A percentile compares a stretch with the other conserved stretches of the same genome.
These are phyloP conservation scores for Umimayanthus kanabou DNA, from an alignment of 92 coral and sea anemone genomes.

Conservation along the genomic window DNA sequence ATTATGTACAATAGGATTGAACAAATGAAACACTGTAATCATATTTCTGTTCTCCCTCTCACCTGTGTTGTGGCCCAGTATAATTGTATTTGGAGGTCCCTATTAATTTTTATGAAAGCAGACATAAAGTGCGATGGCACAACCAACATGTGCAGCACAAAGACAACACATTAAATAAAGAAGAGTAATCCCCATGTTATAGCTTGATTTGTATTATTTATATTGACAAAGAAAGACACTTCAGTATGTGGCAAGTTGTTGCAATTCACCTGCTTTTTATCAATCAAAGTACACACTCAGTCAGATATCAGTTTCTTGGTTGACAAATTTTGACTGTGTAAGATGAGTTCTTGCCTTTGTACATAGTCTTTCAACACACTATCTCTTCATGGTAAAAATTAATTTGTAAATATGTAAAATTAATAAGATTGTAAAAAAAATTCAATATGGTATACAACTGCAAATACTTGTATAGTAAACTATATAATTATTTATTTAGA, in stretches of 20 bases:
- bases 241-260: not conserved
- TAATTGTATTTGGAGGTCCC: too few relatives aligned
- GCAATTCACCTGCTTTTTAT: not conserved
- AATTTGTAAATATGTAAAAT: not conserved
- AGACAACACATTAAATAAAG: not conserved
- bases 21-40: too few relatives aligned
- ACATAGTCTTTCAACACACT: not conserved
- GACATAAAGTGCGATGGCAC: too few relatives aligned
- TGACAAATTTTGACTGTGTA: constrained; percentile 2
- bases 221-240: not conserved
- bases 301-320: not conserved
- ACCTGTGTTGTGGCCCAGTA: too few relatives aligned
- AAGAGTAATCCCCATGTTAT: not conserved
- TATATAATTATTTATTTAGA: not conserved
- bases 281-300: not conserved
- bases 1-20: too few relatives aligned
- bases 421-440: not conserved
- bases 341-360: not conserved
- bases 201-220: not conserved
- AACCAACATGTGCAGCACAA: too few relatives aligned
- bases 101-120: too few relatives aligned
- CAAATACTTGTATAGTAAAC: not conserved
- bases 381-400: constrained; percentile 3
- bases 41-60: too few relatives aligned
- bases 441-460: not conserved